These are phyloP conservation scores for Elysia crispata DNA, from an alignment of 2,888 invertebrate genomes.

Conservation along the genomic window DNA sequence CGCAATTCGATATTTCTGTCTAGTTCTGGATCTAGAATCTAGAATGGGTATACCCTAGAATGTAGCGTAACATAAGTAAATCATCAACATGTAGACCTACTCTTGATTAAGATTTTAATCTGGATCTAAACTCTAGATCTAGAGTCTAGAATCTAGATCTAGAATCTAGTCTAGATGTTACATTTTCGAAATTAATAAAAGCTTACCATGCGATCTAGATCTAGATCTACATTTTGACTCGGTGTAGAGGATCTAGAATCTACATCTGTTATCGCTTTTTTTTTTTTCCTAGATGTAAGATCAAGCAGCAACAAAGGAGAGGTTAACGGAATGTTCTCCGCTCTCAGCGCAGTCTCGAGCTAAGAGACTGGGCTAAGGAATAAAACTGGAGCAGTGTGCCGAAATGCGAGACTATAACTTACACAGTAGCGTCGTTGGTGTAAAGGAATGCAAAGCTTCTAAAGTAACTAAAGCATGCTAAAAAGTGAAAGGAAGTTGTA, in stretches of 20 bases:
- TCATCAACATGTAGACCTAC: not conserved
- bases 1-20: no score
- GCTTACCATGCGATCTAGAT: not conserved
- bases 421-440: constrained; percentile 24
- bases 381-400: constrained; percentile 6
- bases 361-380: constrained; percentile 23
- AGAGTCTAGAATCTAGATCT: not conserved
- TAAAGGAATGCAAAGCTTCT: constrained; percentile 42
- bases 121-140: not conserved
- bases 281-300: no score
- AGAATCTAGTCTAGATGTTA: not conserved
- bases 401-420: not conserved
- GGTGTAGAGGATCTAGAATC: constrained; percentile 5
- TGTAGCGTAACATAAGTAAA: no score
- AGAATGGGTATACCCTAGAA: no score
- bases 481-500: not conserved
- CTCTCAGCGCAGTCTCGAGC: constrained; percentile 17
- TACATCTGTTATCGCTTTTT: constrained; percentile 14
- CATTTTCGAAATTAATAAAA: not conserved
- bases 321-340: constrained; percentile 50
- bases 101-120: not conserved
- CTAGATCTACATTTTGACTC: not conserved
- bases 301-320: constrained; percentile 47
- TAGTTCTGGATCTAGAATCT: no score
- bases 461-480: constrained; percentile 33